These are phyloP conservation scores for Balaeniceps rex DNA, from an alignment of 2,113 vertebrate species.

Conservation along the genomic window DNA sequence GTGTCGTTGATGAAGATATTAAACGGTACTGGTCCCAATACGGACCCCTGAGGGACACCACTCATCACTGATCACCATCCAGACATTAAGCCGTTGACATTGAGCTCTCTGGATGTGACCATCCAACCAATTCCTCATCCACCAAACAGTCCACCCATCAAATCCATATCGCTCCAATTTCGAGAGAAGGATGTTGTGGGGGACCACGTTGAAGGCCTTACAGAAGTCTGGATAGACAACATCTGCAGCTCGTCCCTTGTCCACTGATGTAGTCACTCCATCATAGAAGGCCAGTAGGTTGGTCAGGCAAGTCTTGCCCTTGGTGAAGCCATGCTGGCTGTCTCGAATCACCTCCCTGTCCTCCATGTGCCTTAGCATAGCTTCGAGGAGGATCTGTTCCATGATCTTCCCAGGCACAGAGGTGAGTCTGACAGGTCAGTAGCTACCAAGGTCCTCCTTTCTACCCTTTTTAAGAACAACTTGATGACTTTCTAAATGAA, in stretches of 20 bases:
- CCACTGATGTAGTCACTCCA: neutral
- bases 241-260: neutral
- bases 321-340: neutral
- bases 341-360: neutral
- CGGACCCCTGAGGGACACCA: neutral
- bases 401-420: neutral
- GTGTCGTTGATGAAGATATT: too few species aligned
- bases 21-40: neutral
- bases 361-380: neutral
- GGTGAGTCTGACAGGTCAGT: neutral
- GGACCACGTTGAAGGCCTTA: too few species aligned
- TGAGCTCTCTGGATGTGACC: neutral
- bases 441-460: neutral
- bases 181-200: too few species aligned
- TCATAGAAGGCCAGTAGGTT: neutral
- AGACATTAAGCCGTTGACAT: neutral
- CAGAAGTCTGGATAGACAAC: too few species aligned
- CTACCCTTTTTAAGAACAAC: neutral
- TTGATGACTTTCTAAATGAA: neutral
- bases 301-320: neutral
- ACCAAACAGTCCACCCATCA: neutral
- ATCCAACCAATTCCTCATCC: neutral
- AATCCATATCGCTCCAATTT: too few species aligned
- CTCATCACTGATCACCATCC: rapidly evolving
- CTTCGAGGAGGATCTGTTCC: neutral